Evolutionary conservation across 2,797 vertebrate genomes (phyloP), one percentile per base, ranked within the genome.

Genomic region (Lutjanus campechanus): DNA sequence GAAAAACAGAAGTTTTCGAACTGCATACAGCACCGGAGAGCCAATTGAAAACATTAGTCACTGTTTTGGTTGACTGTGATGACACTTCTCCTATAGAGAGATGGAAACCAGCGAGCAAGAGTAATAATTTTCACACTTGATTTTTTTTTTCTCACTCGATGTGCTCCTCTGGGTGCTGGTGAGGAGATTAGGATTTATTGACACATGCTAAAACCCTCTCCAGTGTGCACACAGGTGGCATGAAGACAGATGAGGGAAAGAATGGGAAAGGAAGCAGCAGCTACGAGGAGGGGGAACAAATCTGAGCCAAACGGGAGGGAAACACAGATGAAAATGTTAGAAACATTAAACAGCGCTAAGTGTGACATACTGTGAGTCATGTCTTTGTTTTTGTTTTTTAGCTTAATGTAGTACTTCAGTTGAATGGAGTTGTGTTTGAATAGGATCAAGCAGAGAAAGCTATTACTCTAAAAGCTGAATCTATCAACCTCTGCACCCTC

Each of bases 181-280:
- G 49, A 64, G 73, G 53, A 76, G 49, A 85, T 82, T 76, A 76
- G 40, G 72, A 81, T 81, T 89, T 59, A 81, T 47, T 73, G 66
- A 77, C 63, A 82, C 65, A 79, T 69, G 69, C 56, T 83, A 73
- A 68, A 62, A 58, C 19, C 22, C 8, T 81, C 83, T 75, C 69
- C 13, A 76, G 60, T 73, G 70, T 76, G 76, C 67, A 82, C 59
- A 69, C 16, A 69, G 62, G 44, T 50, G 43, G 61, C 47, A 79
- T 43, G 19, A 64, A 83, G 58, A 56, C 43, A 58, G 73, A 85
- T 49, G 53, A 55, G 47, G 20, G 17, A 50, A 47, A 17, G 17
- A 67, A 53, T 55, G 17, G 5, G 29, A 59, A 68, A 16, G 1
- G 19, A 60, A 36, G 1, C 19, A 56, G 29, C 20, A 13, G n/a